Conservation (phyloP, 2,797 vertebrate species). For the Pantherophis alleghaniensis region DNA sequence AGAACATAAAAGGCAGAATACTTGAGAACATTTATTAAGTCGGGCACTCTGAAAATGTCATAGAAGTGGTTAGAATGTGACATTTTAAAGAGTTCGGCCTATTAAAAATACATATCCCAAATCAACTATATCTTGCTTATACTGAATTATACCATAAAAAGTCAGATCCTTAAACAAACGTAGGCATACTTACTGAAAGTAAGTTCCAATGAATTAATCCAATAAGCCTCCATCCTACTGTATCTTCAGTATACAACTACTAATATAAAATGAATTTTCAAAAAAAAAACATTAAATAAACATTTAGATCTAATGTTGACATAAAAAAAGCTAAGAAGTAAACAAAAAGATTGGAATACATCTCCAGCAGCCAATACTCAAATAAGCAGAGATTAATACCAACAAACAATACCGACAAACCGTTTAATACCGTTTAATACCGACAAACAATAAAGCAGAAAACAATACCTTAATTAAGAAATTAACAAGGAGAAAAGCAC, state of each 20-base stretch:
- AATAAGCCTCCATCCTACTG: not conserved
- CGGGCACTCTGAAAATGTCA: constrained; percentile 27
- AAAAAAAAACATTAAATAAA: not conserved
- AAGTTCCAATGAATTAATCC: not conserved
- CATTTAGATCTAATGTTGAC: not conserved
- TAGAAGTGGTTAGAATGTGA: constrained; percentile 20
- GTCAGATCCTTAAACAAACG: not conserved
- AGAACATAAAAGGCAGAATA: constrained; percentile 7
- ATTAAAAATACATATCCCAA: constrained; percentile 27
- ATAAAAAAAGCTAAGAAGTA: not conserved
- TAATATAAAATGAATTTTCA: not conserved
- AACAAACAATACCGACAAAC: no score
- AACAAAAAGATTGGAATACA: no score
- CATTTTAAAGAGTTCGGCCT: constrained; percentile 32
- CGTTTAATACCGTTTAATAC: no score
- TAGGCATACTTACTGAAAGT: not conserved
- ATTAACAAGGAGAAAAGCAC: no score
- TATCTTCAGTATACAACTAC: not conserved
- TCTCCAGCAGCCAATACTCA: no score
- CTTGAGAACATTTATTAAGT: constrained; percentile 46
- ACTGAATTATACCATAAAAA: not conserved
- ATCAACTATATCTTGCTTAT: not conserved
- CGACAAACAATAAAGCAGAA: no score
- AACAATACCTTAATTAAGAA: no score
- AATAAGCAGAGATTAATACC: no score